These are phyloP conservation scores for Prenolepis imparis DNA, from an alignment of 2,888 invertebrate species.

Conservation along the genomic window DNA sequence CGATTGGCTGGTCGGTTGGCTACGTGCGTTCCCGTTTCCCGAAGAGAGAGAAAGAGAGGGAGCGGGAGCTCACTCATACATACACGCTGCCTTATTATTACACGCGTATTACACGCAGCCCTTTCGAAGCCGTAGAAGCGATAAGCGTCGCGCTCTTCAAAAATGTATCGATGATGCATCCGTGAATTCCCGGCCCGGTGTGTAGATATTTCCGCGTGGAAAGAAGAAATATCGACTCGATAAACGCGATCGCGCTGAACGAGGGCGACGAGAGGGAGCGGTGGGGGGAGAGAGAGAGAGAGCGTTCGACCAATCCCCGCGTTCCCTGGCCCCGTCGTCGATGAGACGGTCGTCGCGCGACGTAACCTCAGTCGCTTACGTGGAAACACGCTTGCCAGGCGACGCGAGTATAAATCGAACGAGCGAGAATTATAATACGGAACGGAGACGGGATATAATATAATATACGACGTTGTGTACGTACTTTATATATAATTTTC, in stretches of 20 bases:
- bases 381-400: conserved; percentile 49
- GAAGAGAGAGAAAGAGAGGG: background rate
- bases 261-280: background rate
- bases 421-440: conserved; percentile 12
- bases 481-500: too few species aligned
- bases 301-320: conserved; percentile 57
- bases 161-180: conserved; percentile 22
- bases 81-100: conserved; percentile 43
- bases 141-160: background rate
- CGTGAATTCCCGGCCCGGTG: background rate
- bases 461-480: conserved; percentile 12
- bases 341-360: conserved; percentile 66
- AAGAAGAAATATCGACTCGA: conserved; percentile 44
- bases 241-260: background rate
- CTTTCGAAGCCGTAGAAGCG: conserved; percentile 16
- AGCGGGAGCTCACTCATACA: too few species aligned
- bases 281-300: background rate
- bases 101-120: conserved; percentile 33
- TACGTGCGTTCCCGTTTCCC: conserved; percentile 76
- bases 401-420: conserved; percentile 34
- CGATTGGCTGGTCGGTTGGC: conserved; percentile 71
- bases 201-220: conserved; percentile 15
- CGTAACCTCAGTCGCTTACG: conserved; percentile 58
- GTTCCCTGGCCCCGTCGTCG: conserved; percentile 56
- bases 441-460: background rate